Evolutionary conservation across 2,113 vertebrate genomes (phyloP).

Genomic region (Carassius auratus): DNA sequence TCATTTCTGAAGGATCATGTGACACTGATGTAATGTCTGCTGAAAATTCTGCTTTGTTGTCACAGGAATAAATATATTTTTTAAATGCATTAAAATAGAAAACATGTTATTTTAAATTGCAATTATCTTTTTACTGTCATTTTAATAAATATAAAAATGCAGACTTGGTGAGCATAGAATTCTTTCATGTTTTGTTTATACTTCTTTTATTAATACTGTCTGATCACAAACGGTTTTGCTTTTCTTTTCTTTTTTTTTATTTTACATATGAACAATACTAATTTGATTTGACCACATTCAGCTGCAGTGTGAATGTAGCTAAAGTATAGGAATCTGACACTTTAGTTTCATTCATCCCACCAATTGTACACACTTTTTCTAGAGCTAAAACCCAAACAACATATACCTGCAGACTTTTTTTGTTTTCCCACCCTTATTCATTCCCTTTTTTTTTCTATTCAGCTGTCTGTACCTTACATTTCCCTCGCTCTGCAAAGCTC

Average conservation of each 20-base stretch:
- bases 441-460: slow-evolving; percentile 53
- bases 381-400: slow-evolving; percentile 42
- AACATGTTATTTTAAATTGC: no score
- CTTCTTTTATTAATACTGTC: no score
- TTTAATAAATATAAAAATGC: no score
- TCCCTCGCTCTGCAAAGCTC: slow-evolving; percentile 32
- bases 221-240: no score
- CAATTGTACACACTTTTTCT: slow-evolving; percentile 58
- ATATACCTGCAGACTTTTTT: slow-evolving; percentile 60
- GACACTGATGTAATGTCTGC: background rate
- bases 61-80: no score
- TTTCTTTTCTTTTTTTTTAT: background rate
- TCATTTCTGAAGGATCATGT: background rate
- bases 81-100: no score
- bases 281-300: background rate
- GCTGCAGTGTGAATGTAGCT: slow-evolving; percentile 64
- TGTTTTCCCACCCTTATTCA: slow-evolving; percentile 59
- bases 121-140: no score
- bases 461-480: background rate
- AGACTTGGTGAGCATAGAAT: no score
- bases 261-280: background rate
- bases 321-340: slow-evolving; percentile 63
- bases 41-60: no score
- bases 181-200: no score
- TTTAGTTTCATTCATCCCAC: slow-evolving; percentile 49